Conservation (phyloP, 2,113 vertebrate genomes). For the Coreoperca whiteheadi region DNA sequence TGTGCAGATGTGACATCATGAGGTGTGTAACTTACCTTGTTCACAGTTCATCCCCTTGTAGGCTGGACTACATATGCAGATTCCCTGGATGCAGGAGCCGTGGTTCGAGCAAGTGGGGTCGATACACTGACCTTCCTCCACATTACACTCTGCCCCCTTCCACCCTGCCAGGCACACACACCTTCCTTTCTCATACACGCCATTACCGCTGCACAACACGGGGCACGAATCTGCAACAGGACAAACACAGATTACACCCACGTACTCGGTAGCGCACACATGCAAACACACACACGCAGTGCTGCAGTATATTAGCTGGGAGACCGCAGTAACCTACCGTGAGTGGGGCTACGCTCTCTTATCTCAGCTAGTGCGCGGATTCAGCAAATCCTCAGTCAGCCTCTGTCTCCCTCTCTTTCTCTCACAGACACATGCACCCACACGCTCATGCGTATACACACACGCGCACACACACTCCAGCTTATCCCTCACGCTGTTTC, state of each 20-base stretch:
- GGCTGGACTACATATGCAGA: conserved; percentile 93
- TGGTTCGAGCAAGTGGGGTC: conserved; percentile 98
- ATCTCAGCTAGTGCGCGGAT: conserved; percentile 75
- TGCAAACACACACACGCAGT: conserved; percentile 31
- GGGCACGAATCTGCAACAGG: conserved; percentile 92
- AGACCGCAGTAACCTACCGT: conserved; percentile 72
- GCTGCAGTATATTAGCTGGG: conserved; percentile 77
- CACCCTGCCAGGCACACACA: conserved; percentile 93
- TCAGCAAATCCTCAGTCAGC: conserved; percentile 81
- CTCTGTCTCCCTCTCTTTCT: conserved; percentile 47
- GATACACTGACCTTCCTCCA: conserved; percentile 95
- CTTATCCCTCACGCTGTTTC: conserved; percentile 83
- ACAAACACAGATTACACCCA: conserved; percentile 67
- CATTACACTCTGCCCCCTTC: conserved; percentile 96
- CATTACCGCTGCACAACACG: conserved; percentile 95
- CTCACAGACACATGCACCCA: conserved; percentile 13
- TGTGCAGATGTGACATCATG: not conserved
- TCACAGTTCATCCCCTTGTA: conserved; percentile 97
- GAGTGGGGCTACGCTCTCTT: conserved; percentile 79
- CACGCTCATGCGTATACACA: not conserved
- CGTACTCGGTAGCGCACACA: conserved; percentile 11
- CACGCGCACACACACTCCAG: conserved; percentile 51
- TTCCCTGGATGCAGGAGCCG: conserved; percentile 93
- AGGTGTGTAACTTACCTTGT: conserved; percentile 85
- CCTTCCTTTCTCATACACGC: conserved; percentile 95